Evolutionary conservation across 2,797 vertebrate genomes (phyloP).

Genomic region (Coranthus polyacanthus): DNA sequence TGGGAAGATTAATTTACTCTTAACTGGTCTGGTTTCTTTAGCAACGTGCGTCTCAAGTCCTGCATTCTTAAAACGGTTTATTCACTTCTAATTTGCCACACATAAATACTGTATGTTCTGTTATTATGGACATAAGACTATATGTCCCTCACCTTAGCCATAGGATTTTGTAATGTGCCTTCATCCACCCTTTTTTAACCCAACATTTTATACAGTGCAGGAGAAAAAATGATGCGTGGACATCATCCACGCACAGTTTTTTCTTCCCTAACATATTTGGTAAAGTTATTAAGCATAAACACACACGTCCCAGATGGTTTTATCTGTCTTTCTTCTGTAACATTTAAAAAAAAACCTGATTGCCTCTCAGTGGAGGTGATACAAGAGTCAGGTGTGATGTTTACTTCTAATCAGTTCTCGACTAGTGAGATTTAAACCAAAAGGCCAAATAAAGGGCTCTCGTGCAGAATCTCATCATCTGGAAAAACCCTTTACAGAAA

Average conservation of each 20-base stretch:
- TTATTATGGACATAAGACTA: no score
- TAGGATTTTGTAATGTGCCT: no score
- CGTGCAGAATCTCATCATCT: conserved; percentile 39
- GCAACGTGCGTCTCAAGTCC: background rate
- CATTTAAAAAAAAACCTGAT: conserved; percentile 8
- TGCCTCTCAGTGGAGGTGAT: conserved; percentile 26
- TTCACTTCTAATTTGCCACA: background rate
- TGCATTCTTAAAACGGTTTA: background rate
- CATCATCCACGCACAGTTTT: no score
- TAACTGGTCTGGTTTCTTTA: background rate
- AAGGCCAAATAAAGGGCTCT: conserved; percentile 27
- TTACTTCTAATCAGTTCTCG: conserved; percentile 14
- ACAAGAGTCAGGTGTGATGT: conserved; percentile 28
- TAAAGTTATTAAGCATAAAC: background rate
- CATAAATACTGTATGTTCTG: no score
- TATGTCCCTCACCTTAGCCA: no score
- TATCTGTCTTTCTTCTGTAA: conserved; percentile 12
- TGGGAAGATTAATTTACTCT: background rate
- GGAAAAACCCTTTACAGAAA: conserved; percentile 59
- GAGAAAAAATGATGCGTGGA: no score
- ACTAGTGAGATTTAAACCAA: conserved; percentile 21
- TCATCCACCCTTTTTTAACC: no score
- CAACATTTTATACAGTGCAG: no score
- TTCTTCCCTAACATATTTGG: no score
- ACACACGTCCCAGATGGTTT: conserved; percentile 9